Base-by-base conservation (phyloP, 1,140 invertebrate species). In the Chironomus tepperi region DNA sequence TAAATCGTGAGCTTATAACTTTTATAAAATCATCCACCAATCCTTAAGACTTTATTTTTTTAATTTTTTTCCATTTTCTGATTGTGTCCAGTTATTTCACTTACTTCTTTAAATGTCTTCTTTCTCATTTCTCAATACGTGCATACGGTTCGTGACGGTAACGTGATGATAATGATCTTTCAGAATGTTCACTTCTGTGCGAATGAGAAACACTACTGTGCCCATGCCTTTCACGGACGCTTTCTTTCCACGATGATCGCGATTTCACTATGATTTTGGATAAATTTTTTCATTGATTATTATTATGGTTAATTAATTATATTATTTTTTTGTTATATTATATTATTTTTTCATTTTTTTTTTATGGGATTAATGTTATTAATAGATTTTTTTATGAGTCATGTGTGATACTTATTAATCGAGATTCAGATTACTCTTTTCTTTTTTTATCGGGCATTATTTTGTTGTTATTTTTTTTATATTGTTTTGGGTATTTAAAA, bases 231-330 rank as follows among this genome's bases (percentile, higher is more conserved):
- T 70, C 65, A 21, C 65, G 65, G 8, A 21, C 10, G 16, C 65
- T 70, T 70, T 70, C 65, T 70, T 70, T 70, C 65, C 65, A 70
- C 8, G 65, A 70, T 70, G 65, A 70, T 18, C 65, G 65, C 65
- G 65, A 70, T 18, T 70, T 70, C 6, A 19, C 65, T 70, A 21
- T n/a, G 18, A 70, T 19, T 70, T 47, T 57, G 12, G 47, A 57
- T 57, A n/a, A n/a, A 57, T 57, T 57, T n/a, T 57, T n/a, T n/a
- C 5, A 34, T 34, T 34, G 5, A 34, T 34, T 57, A 57, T 57
- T 57, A 57, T 57, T n/a, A 57, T 57, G 12, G n/a, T 12, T 57
- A 9, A 47, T 57, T 57, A 9, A 47, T 47, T 47, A 47, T 47
- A 57, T 15, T 57, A 57, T 57, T 15, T 15, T 10, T 9, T n/a